phyloP scores from a whole-genome alignment of 2,113 vertebrate genomes.

The Gnathonemus longibarbis region DNA sequence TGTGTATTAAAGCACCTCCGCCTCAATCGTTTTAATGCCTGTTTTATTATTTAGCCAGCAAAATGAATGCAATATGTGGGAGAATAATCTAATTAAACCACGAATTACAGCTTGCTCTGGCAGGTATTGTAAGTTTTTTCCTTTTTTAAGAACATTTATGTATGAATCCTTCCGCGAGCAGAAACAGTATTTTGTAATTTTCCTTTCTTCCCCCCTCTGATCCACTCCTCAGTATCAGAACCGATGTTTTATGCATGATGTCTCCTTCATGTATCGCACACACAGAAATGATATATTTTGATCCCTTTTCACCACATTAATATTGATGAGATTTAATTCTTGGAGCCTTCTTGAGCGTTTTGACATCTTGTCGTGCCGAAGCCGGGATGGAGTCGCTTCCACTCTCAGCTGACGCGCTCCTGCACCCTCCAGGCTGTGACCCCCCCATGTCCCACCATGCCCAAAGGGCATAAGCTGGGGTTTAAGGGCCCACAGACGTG shows the following conservation, averaged over 20 bases:
- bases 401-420: constrained; percentile 45
- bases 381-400: constrained; percentile 31
- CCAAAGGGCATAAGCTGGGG: background rate
- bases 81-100: constrained; percentile 9
- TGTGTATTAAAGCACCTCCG: constrained; percentile 54
- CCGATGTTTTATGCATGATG: constrained; percentile 45
- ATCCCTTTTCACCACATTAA: constrained; percentile 29
- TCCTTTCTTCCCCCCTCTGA: background rate
- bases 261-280: constrained; percentile 42
- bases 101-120: background rate
- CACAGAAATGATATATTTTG: constrained; percentile 23
- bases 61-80: constrained; percentile 38
- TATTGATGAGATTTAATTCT: constrained; percentile 38
- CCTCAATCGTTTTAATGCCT: constrained; percentile 44
- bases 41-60: constrained; percentile 34
- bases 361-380: constrained; percentile 52
- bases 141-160: background rate
- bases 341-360: constrained; percentile 20
- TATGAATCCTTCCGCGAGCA: background rate
- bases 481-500: background rate
- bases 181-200: background rate
- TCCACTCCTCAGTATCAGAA: background rate
- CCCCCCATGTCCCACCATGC: background rate
- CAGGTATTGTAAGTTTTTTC: background rate
- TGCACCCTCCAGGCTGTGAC: constrained; percentile 24